Percentiles rank a stretch among this genome's conserved stretches.
phyloP scores from a whole-genome alignment of 2,113 vertebrate species.

The Progne subis region DNA sequence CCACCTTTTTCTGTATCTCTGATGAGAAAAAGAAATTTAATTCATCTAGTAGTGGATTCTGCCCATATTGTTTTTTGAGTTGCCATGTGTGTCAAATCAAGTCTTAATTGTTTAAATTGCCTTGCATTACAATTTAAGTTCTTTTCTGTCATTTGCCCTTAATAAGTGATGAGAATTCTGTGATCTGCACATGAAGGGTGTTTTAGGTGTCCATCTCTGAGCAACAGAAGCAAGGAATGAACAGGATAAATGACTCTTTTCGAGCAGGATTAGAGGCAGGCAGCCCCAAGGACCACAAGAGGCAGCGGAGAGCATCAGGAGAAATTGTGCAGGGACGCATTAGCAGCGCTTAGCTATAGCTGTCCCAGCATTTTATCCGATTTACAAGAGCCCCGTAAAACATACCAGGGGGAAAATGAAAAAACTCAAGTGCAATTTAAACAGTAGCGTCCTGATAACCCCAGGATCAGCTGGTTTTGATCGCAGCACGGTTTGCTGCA shows the following conservation, averaged over 20 bases:
- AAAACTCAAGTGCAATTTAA: slow-evolving; percentile 18
- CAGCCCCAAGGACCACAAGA: background rate
- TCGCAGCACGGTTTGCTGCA: slow-evolving; percentile 1
- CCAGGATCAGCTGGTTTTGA: slow-evolving; percentile 50
- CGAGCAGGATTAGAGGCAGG: background rate
- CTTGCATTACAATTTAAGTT: background rate
- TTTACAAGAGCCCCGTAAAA: slow-evolving; percentile 24
- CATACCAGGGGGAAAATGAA: background rate
- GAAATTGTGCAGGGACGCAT: background rate
- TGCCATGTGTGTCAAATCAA: background rate
- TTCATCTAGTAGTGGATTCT: background rate
- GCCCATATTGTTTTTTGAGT: background rate
- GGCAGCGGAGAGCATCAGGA: slow-evolving; percentile 20
- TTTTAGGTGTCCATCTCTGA: background rate
- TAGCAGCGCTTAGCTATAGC: background rate
- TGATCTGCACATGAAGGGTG: background rate
- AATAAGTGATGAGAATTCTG: background rate
- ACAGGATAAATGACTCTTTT: background rate
- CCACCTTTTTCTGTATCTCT: background rate
- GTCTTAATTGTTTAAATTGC: background rate
- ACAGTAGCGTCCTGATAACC: slow-evolving; percentile 14
- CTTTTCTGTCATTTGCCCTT: background rate
- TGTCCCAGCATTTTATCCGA: background rate
- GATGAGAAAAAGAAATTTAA: background rate
- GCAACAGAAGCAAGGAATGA: background rate